Evolutionary conservation across 2,888 invertebrate genomes (phyloP).

Genomic region (Spodoptera picta): DNA sequence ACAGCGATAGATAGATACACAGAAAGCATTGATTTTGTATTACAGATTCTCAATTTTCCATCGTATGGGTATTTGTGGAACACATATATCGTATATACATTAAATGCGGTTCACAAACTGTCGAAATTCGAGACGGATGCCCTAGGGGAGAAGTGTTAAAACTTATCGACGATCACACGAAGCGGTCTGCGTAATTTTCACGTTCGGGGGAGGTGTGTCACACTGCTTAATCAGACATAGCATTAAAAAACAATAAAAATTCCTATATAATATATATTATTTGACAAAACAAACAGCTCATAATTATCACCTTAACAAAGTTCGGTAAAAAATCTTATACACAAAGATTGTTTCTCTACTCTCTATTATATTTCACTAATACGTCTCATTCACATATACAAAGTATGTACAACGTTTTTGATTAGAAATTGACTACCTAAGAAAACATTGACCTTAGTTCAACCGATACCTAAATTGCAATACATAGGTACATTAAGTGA

Average conservation of each 20-base stretch:
- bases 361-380: constrained; percentile 76
- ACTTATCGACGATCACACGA: constrained; percentile 28
- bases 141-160: constrained; percentile 23
- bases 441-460: constrained; percentile 8
- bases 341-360: constrained; percentile 52
- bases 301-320: constrained; percentile 7
- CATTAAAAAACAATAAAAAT: neutral
- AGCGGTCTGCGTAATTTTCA: constrained; percentile 14
- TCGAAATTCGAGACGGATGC: constrained; percentile 15
- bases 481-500: too few relatives aligned
- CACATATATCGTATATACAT: constrained; percentile 29
- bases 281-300: neutral
- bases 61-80: constrained; percentile 28
- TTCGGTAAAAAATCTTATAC: constrained; percentile 17
- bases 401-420: constrained; percentile 57
- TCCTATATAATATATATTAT: neutral
- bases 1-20: constrained; percentile 44
- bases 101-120: constrained; percentile 36
- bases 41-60: constrained; percentile 50
- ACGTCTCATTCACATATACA: constrained; percentile 68
- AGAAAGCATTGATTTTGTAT: constrained; percentile 49
- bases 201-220: constrained; percentile 1
- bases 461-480: constrained; percentile 3
- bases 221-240: constrained; percentile 1
- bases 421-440: constrained; percentile 28